These are phyloP conservation scores for Tachina fera DNA, from an alignment of 2,888 invertebrate genomes.

Conservation along the genomic window DNA sequence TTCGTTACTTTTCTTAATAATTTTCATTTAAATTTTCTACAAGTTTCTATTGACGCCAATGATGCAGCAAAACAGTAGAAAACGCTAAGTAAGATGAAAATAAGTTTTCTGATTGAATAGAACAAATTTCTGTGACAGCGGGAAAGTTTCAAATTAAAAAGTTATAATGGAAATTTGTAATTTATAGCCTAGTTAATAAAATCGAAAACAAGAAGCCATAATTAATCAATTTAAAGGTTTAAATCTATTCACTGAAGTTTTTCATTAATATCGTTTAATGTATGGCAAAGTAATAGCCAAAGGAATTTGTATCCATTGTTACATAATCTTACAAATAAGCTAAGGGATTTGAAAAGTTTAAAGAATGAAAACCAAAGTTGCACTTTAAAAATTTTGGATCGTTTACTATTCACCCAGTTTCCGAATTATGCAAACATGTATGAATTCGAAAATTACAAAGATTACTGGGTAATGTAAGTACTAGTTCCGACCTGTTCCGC, in stretches of 20 bases:
- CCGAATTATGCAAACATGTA: no score
- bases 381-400: no score
- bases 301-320: background rate
- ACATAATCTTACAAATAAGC: no score
- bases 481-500: no score
- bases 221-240: background rate
- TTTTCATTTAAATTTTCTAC: constrained; percentile 40
- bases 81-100: constrained; percentile 1
- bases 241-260: constrained; percentile 12
- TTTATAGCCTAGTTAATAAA: constrained; percentile 4
- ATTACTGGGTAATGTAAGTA: no score
- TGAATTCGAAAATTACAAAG: no score
- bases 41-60: constrained; percentile 45
- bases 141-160: constrained; percentile 26
- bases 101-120: constrained; percentile 63
- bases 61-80: background rate
- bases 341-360: no score
- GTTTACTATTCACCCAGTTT: no score
- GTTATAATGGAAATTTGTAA: constrained; percentile 6
- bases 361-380: no score
- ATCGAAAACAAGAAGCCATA: background rate
- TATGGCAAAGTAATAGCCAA: background rate
- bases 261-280: background rate
- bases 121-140: constrained; percentile 65
- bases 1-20: constrained; percentile 13